Percentiles rank a stretch among this genome's conserved stretches.
Evolutionary conservation across 2,797 vertebrate genomes (phyloP).

Genomic region (Anabacerthia variegaticeps): DNA sequence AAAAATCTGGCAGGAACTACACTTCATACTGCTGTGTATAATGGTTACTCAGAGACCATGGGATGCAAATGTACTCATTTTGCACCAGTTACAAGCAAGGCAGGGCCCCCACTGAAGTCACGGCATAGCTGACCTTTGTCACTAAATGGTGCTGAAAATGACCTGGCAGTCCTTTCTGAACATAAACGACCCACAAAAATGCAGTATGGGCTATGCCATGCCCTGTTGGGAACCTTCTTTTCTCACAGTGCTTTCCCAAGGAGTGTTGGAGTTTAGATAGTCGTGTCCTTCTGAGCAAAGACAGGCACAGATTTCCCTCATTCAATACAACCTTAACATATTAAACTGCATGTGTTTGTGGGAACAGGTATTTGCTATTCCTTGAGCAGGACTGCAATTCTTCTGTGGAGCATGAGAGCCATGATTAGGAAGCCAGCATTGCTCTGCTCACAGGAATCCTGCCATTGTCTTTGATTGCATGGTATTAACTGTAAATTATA

Average conservation of each 20-base stretch:
- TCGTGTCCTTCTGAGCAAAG: not conserved
- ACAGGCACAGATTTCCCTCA: not conserved
- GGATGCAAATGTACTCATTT: not conserved
- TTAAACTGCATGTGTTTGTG: not conserved
- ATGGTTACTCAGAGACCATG: not conserved
- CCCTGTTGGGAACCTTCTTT: not conserved
- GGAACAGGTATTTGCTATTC: conserved; percentile 27
- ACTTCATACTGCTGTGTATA: not conserved
- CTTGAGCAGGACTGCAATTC: conserved; percentile 19
- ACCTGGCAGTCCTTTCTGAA: not conserved
- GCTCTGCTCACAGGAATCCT: conserved; percentile 66
- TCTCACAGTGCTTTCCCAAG: not conserved
- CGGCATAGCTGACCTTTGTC: not conserved
- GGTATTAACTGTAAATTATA: conserved; percentile 80
- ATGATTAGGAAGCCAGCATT: conserved; percentile 71
- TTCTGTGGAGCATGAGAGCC: conserved; percentile 47
- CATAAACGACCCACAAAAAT: not conserved
- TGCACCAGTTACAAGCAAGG: not conserved
- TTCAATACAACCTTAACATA: not conserved
- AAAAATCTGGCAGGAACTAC: not conserved
- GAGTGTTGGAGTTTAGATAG: not conserved
- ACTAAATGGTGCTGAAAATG: not conserved
- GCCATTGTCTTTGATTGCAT: conserved; percentile 79
- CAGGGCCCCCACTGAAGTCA: not conserved
- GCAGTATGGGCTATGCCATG: not conserved